Conservation (phyloP, 2,888 invertebrate species). For the Agrotis segetum region DNA sequence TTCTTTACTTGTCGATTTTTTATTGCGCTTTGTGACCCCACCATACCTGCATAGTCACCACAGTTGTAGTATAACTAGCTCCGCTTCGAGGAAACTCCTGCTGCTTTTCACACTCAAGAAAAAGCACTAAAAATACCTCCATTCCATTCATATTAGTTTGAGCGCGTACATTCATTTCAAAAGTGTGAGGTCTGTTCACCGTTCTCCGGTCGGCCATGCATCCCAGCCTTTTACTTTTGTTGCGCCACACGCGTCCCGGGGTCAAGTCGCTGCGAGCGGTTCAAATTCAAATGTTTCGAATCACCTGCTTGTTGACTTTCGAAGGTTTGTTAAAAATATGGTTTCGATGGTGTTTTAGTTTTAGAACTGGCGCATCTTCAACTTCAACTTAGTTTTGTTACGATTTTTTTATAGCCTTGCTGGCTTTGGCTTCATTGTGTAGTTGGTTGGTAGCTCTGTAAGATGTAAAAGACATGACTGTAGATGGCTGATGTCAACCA, state of each 20-base stretch:
- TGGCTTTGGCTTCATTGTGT: no score
- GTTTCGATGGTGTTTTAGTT: slow-evolving; percentile 18
- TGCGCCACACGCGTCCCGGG: slow-evolving; percentile 73
- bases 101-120: not conserved
- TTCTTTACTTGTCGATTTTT: no score
- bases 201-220: slow-evolving; percentile 72
- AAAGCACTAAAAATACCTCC: slow-evolving; percentile 26
- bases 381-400: not conserved
- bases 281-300: slow-evolving; percentile 69
- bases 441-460: no score
- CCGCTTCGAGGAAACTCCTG: not conserved
- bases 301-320: slow-evolving; percentile 57
- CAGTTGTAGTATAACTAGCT: not conserved
- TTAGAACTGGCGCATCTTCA: no score
- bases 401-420: not conserved
- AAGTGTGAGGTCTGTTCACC: slow-evolving; percentile 58
- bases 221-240: slow-evolving; percentile 78
- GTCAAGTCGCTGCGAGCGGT: slow-evolving; percentile 77
- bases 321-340: slow-evolving; percentile 18
- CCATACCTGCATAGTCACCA: no score
- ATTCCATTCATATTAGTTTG: not conserved
- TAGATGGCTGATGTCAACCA: no score
- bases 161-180: slow-evolving; percentile 49
- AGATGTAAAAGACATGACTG: no score
- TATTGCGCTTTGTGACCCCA: no score